Evolutionary conservation across 2,888 invertebrate genomes (phyloP).

Genomic region (Cephus pulcher): DNA sequence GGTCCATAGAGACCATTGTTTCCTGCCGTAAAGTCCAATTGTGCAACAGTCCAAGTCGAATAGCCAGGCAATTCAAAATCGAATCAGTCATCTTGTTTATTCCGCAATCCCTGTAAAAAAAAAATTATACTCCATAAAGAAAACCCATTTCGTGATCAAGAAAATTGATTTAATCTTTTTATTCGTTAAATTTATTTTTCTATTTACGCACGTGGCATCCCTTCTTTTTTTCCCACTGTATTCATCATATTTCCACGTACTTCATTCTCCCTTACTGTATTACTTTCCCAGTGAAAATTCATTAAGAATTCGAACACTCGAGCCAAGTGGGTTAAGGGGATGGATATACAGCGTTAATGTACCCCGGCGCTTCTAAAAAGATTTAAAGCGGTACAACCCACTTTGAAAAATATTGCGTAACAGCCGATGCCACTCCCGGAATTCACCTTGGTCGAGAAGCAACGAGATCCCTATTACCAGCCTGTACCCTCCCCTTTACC

Average conservation of each 20-base stretch:
- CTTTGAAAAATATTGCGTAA: not conserved
- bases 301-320: not conserved
- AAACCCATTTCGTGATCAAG: not conserved
- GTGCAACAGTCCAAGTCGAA: not conserved
- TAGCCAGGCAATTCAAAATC: not conserved
- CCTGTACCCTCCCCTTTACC: not conserved
- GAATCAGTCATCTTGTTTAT: not conserved
- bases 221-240: not conserved
- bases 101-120: not conserved
- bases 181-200: not conserved
- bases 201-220: not conserved
- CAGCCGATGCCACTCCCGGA: not conserved
- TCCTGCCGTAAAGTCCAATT: not conserved
- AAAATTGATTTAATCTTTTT: not conserved
- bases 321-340: not conserved
- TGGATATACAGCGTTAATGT: not conserved
- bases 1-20: not conserved
- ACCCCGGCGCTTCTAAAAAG: not conserved
- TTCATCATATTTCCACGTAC: not conserved
- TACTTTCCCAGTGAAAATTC: not conserved
- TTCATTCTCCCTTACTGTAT: not conserved
- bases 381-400: not conserved
- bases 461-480: not conserved
- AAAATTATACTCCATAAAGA: not conserved
- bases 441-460: not conserved